Percentiles rank a stretch among this genome's conserved stretches.
phyloP scores from a whole-genome alignment of 92 coral and sea anemone species.

The Porites evermanni region DNA sequence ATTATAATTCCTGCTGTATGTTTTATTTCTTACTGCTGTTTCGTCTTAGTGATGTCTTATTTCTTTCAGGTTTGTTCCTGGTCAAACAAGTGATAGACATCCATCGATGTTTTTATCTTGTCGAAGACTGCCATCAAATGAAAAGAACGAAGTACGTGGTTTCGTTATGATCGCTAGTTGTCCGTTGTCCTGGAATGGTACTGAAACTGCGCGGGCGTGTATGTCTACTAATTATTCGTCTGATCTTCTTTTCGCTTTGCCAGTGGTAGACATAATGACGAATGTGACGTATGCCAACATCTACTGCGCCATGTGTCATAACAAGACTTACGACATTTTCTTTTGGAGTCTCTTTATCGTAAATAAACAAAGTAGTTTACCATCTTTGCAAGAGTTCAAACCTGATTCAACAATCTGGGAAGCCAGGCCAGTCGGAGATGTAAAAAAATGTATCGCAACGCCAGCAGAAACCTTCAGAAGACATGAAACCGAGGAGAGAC shows the following conservation, averaged over 20 bases:
- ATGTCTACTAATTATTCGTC: not conserved
- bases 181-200: conserved; percentile 23
- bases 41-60: not conserved
- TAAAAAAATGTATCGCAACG: not conserved
- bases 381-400: not conserved
- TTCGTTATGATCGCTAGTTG: conserved; percentile 35
- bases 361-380: accelerated
- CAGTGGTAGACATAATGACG: not conserved
- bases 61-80: too few relatives aligned
- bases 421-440: not conserved
- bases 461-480: not conserved
- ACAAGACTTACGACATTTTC: not conserved
- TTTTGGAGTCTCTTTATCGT: not conserved
- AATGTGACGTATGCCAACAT: conserved; percentile 37
- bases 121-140: not conserved
- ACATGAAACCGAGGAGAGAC: not conserved
- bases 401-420: not conserved
- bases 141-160: not conserved
- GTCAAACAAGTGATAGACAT: too few relatives aligned
- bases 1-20: too few relatives aligned
- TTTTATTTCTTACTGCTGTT: too few relatives aligned
- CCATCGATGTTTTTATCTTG: not conserved
- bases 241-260: conserved; percentile 1
- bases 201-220: not conserved
- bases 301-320: conserved; percentile 42